phyloP scores from a whole-genome alignment of 92 coral and sea anemone genomes.

The Plumapathes pennacea region DNA sequence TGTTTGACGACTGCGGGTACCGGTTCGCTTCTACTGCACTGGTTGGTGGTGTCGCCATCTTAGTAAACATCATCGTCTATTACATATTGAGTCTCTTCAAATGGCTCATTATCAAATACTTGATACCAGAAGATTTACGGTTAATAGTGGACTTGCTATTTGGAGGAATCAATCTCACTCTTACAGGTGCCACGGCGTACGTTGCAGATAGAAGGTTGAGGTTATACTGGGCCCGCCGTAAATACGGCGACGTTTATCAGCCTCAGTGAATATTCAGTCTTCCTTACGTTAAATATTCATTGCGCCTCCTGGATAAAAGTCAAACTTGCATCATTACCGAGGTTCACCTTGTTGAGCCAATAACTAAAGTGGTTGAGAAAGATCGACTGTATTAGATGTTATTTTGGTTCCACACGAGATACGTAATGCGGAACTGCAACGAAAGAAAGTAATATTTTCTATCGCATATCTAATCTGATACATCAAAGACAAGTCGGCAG shows the following conservation, averaged over 20 bases:
- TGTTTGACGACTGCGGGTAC: conserved; percentile 52
- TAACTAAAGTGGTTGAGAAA: too few species aligned
- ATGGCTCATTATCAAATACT: conserved; percentile 12
- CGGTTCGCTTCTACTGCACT: conserved; percentile 30
- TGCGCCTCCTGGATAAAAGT: too few species aligned
- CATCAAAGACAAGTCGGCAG: too few species aligned
- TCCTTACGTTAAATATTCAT: too few species aligned
- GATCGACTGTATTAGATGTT: too few species aligned
- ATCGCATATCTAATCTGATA: too few species aligned
- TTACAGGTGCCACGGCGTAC: conserved; percentile 42
- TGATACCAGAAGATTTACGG: conserved; percentile 43
- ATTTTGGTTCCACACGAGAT: too few species aligned
- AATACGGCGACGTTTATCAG: conserved; percentile 27
- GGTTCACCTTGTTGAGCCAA: too few species aligned
- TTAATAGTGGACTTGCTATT: conserved; percentile 54
- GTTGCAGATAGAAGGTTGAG: conserved; percentile 44
- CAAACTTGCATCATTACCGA: too few species aligned
- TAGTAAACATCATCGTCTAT: conserved; percentile 43
- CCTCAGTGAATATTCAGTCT: too few species aligned
- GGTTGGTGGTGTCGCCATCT: conserved; percentile 52
- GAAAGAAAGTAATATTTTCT: too few species aligned
- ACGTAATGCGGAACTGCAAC: too few species aligned
- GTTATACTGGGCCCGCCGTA: conserved; percentile 36
- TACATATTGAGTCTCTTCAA: conserved; percentile 14
- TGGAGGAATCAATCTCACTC: conserved; percentile 28